These are phyloP conservation scores for Ceyx erithaca DNA, from an alignment of 2,797 vertebrate species.

Conservation along the genomic window DNA sequence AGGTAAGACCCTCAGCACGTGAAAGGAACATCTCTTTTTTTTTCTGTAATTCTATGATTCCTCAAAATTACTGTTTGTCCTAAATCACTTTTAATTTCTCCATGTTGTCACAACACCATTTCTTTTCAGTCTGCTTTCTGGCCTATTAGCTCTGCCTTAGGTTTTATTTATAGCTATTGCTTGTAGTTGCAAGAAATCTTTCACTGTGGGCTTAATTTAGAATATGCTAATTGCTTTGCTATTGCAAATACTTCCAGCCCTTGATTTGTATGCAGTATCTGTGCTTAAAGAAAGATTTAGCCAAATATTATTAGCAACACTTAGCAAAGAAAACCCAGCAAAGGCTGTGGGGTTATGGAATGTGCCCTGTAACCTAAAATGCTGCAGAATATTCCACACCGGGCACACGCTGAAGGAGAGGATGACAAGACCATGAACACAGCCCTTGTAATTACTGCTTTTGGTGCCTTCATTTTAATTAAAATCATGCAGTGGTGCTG, in stretches of 20 bases:
- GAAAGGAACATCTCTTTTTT: conserved; percentile 72
- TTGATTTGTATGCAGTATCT: conserved; percentile 28
- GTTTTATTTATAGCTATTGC: conserved; percentile 53
- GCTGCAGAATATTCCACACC: background rate
- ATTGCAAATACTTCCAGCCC: conserved; percentile 15
- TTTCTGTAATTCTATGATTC: background rate
- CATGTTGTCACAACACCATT: conserved; percentile 60
- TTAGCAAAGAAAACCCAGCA: background rate
- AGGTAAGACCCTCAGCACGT: conserved; percentile 84
- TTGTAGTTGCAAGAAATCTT: conserved; percentile 63
- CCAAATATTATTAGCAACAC: background rate
- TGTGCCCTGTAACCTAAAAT: background rate
- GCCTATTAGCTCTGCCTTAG: conserved; percentile 44
- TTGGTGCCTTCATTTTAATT: background rate
- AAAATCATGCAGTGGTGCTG: background rate
- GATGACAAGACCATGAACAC: background rate
- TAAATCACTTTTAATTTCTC: conserved; percentile 70
- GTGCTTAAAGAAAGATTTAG: background rate
- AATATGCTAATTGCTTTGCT: conserved; percentile 61
- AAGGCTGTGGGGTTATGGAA: background rate
- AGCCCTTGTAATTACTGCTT: background rate
- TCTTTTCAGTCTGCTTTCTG: conserved; percentile 73
- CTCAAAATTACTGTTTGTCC: conserved; percentile 65
- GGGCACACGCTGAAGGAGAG: background rate
- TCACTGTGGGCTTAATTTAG: conserved; percentile 49